These are phyloP conservation scores for Podabrus alpinus DNA, from an alignment of 2,888 invertebrate genomes.

Conservation along the genomic window DNA sequence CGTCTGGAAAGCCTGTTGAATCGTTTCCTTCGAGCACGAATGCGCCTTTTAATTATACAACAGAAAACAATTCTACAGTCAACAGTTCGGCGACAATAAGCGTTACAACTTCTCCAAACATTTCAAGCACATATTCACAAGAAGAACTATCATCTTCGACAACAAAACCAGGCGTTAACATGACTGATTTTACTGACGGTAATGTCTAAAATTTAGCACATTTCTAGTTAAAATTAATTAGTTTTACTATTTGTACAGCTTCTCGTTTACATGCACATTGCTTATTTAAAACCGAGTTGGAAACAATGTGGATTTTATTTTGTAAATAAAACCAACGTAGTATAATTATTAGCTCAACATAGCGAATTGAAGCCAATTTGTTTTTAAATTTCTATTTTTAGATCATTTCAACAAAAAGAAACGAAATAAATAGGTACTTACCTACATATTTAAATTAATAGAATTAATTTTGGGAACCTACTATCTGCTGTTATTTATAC, in stretches of 20 bases:
- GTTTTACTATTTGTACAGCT: neutral
- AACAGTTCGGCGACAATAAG: slow-evolving; percentile 9
- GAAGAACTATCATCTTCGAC: slow-evolving; percentile 25
- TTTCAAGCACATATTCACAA: slow-evolving; percentile 35
- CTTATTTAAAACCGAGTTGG: neutral
- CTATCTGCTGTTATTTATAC: neutral
- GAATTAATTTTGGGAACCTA: neutral
- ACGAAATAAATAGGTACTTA: neutral
- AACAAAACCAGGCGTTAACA: slow-evolving; percentile 43
- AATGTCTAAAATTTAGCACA: slow-evolving; percentile 29
- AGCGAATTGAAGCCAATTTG: neutral
- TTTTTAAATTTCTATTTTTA: neutral
- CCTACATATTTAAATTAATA: neutral
- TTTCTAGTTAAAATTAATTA: neutral
- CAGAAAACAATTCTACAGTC: slow-evolving; percentile 5
- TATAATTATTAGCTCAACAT: neutral
- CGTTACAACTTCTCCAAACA: slow-evolving; percentile 1
- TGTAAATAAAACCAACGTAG: neutral
- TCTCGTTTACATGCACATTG: neutral
- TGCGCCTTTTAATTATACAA: slow-evolving; percentile 24
- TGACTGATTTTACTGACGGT: slow-evolving; percentile 55
- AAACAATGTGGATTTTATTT: neutral
- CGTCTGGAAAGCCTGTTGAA: slow-evolving; percentile 38
- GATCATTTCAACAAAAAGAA: neutral
- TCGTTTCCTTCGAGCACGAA: slow-evolving; percentile 39